These are phyloP conservation scores for Drosophila mulleri DNA, from an alignment of 2,888 invertebrate species.

Conservation along the genomic window DNA sequence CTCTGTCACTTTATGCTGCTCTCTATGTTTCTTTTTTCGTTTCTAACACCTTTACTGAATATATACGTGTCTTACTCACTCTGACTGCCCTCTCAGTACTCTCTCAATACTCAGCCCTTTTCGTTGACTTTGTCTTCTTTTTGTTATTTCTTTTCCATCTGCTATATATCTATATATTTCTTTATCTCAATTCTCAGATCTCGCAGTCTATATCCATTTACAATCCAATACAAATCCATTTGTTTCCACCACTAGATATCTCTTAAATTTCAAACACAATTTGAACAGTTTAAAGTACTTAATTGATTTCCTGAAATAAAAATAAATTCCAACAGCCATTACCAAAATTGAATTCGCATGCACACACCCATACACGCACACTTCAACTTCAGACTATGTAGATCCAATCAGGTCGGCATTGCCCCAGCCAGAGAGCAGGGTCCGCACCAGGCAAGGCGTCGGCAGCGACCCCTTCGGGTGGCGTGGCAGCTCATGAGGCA, in stretches of 20 bases:
- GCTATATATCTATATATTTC: too few species aligned
- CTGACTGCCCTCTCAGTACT: too few species aligned
- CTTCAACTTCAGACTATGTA: constrained; percentile 13
- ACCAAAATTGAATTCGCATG: constrained; percentile 59
- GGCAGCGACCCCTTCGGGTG: constrained; percentile 33
- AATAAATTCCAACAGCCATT: constrained; percentile 53
- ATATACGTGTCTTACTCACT: too few species aligned
- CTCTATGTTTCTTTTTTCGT: too few species aligned
- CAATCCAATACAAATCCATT: neutral
- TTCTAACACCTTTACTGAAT: too few species aligned
- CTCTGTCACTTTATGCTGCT: too few species aligned
- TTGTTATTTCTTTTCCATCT: too few species aligned
- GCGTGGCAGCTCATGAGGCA: constrained; percentile 76
- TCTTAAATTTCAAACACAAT: constrained; percentile 4
- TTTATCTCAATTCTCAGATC: too few species aligned
- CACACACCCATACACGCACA: constrained; percentile 5
- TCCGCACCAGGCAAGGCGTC: constrained; percentile 6
- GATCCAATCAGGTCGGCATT: constrained; percentile 37
- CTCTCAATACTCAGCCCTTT: too few species aligned
- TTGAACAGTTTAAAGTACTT: constrained; percentile 53
- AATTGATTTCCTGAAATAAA: constrained; percentile 63
- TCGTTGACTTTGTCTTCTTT: too few species aligned
- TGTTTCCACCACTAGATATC: neutral
- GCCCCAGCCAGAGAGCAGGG: constrained; percentile 7
- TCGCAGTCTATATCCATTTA: neutral